Evolutionary conservation across 2,113 vertebrate species (phyloP).

Genomic region (Dipodomys stephensi): DNA sequence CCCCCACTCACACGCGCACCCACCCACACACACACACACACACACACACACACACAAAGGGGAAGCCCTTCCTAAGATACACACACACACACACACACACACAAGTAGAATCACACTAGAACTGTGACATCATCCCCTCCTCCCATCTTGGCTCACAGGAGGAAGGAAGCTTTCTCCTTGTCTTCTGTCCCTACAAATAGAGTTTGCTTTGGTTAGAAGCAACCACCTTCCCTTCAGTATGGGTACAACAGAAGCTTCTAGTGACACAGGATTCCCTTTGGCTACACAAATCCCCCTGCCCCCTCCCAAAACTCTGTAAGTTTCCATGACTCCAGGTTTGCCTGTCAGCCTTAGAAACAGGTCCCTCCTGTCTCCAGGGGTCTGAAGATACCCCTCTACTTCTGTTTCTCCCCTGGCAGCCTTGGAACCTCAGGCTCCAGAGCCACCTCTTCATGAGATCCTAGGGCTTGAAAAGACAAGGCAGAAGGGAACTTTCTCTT

Average conservation of each 20-base stretch:
- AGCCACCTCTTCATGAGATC: background rate
- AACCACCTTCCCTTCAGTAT: background rate
- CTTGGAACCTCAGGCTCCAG: accelerated
- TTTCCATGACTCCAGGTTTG: background rate
- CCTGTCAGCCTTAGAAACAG: background rate
- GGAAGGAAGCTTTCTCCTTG: no score
- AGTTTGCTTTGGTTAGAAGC: background rate
- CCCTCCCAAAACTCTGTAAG: background rate
- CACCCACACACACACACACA: no score
- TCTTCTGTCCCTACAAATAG: background rate
- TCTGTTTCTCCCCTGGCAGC: background rate
- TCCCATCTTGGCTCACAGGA: background rate
- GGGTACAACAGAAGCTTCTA: background rate
- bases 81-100: background rate
- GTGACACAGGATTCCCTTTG: background rate
- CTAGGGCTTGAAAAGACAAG: background rate
- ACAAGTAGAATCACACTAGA: background rate
- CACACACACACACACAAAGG: no score
- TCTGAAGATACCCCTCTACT: background rate
- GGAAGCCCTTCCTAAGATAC: background rate
- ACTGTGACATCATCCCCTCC: background rate
- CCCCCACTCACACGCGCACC: no score
- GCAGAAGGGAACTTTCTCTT: background rate
- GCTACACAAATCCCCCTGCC: background rate
- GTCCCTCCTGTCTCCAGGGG: no score